Conservation (phyloP, 2,797 vertebrate genomes). For the Xenopus petersii region DNA sequence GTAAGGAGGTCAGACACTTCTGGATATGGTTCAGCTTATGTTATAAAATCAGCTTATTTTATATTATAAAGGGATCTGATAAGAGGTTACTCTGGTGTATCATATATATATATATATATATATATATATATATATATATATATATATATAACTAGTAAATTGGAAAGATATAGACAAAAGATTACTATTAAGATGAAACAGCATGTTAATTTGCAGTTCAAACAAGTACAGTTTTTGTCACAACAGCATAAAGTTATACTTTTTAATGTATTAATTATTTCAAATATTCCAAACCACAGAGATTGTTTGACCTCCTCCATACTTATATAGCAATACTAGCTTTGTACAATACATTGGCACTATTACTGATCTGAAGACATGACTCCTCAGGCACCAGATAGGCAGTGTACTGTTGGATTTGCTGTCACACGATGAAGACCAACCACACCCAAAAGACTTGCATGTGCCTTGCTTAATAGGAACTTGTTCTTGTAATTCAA, state of each 20-base stretch:
- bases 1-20: slow-evolving; percentile 60
- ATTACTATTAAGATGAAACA: too few species aligned
- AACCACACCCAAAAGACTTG: not conserved
- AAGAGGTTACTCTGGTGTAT: too few species aligned
- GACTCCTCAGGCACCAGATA: slow-evolving; percentile 26
- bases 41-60: too few species aligned
- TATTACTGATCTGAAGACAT: slow-evolving; percentile 16
- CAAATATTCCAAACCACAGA: slow-evolving; percentile 56
- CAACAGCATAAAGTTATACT: not conserved
- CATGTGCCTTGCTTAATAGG: not conserved
- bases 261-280: too few species aligned
- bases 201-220: too few species aligned
- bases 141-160: too few species aligned
- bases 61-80: too few species aligned
- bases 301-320: slow-evolving; percentile 68
- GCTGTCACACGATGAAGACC: slow-evolving; percentile 33
- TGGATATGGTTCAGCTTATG: slow-evolving; percentile 60
- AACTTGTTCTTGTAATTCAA: slow-evolving; percentile 68
- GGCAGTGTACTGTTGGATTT: not conserved
- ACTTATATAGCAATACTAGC: slow-evolving; percentile 51
- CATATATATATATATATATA: too few species aligned
- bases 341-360: slow-evolving; percentile 32
- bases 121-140: too few species aligned
- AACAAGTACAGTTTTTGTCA: too few species aligned
- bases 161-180: too few species aligned